Base-by-base conservation (phyloP, 2,888 invertebrate species). In the Odontothrips loti region DNA sequence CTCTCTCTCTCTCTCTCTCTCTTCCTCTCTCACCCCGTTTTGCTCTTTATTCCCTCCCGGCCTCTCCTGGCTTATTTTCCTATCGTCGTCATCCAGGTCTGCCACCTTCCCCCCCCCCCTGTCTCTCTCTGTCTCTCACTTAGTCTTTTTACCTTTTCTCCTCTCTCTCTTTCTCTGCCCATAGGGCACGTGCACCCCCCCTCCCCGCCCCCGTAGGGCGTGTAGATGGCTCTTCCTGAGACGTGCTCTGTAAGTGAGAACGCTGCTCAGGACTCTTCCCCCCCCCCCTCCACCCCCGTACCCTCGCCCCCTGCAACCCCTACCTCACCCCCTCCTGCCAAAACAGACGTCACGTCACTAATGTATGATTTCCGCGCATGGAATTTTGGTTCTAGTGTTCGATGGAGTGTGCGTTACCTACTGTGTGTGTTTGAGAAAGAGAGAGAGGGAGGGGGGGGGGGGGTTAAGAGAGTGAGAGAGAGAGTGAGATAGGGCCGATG, bases 221-320 rank as follows among this genome's bases (percentile, higher is more conserved):
- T 58, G 58, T 58, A 58, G 58, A 58, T 58, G 58, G 58, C 58
- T 58, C 58, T 58, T 58, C 58, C 58, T 58, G 58, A 58, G n/a
- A 58, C 58, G 58, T 58, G 58, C 58, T 58, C 58, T 58, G 58
- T 58, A 15, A 58, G 58, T 58, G 58, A 58, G 58, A 58, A 58
- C 58, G 20, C 20, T 20, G 15, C 51, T 51, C 6, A 17, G 15
- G 15, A 17, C n/a, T n/a, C 4, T 15, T 58, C 17, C 17, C 58
- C 58, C 17, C 17, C 58, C 17, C 20, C 15, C 58, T 58, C 58
- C 11, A 6, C 34, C 6, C 34, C 34, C 34, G 2, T 6, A 6
- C 51, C 10, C 51, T 51, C 51, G 1, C 10, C 51, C 58, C 58
- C n/a, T n/a, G 15, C n/a, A n/a, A n/a, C 15, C 58, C 4, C 58